Evolutionary conservation across 2,888 invertebrate genomes (phyloP), one percentile per base, ranked within the genome.

Genomic region (Tipula vernalis): DNA sequence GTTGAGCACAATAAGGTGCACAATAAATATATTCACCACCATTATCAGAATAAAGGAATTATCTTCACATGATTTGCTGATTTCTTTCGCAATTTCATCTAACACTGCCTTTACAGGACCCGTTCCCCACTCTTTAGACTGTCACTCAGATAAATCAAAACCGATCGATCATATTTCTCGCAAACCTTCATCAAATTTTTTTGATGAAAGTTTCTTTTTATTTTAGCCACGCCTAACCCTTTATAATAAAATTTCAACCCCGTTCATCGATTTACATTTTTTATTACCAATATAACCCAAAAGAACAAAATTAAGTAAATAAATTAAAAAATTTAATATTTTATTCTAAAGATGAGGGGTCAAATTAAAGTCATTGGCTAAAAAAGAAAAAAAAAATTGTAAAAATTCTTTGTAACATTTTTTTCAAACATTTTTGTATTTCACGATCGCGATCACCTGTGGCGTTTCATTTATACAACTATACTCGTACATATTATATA

Each of bases 281-380:
- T 8, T 71, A 28, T 5, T 13, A 28, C 18, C 15, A 44, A 51
- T 51, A 51, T 15, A 51, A 5, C 39, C 39, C 39, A 39, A 39
- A 39, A 39, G 39, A 39, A 39, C 39, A 39, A 39, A 39, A 39
- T 39, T 39, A 39, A 39, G 39, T 44, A 44, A 12, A 44, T 44
- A 28, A 28, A 44, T 44, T 8, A 71, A 28, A n/a, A 28, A 28
- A 28, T 28, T 71, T 28, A 28, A 71, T 71, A 71, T 71, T 71
- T 71, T 71, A 10, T 28, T 28, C 71, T 28, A 12, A 71, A 71
- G 71, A 71, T 71, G 71, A 71, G 71, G 41, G 84, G 84, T 84
- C 84, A 84, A 84, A 84, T 15, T 39, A 84, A 84, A 84, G 84
- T 84, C 84, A 84, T 84, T 84, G 84, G 84, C 41, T 84, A 84